phyloP scores from a whole-genome alignment of 1,140 invertebrate genomes.

The Acyrthosiphon pisum region DNA sequence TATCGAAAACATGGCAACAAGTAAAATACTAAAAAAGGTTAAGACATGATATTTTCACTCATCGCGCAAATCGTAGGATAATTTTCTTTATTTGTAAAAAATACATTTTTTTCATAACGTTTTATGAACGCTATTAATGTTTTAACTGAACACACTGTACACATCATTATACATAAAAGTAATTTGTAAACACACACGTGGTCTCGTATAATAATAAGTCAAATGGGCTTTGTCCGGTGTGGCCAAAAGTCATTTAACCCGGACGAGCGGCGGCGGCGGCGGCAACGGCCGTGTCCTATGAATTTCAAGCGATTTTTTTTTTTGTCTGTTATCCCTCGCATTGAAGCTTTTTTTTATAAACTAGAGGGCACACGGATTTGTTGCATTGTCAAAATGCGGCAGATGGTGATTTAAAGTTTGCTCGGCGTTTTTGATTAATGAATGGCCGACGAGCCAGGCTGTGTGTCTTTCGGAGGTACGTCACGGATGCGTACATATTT shows the following conservation, averaged over 20 bases:
- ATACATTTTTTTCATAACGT: neutral
- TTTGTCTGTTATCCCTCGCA: neutral
- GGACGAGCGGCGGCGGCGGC: too few species aligned
- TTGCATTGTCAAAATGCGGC: slow-evolving; percentile 44
- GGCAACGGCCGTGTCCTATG: neutral
- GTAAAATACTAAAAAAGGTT: neutral
- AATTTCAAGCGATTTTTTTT: slow-evolving; percentile 30
- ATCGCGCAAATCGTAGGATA: neutral
- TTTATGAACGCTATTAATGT: neutral
- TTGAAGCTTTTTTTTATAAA: slow-evolving; percentile 5
- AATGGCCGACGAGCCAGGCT: neutral
- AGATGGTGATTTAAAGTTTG: slow-evolving; percentile 54
- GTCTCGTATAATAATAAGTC: neutral
- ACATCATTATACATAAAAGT: neutral
- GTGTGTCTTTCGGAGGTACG: neutral
- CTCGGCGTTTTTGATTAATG: slow-evolving; percentile 50
- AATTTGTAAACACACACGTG: neutral
- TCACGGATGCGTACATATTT: slow-evolving; percentile 22
- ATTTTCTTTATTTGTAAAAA: neutral
- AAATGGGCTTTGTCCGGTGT: neutral
- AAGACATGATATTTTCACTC: neutral
- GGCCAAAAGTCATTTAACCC: slow-evolving; percentile 5
- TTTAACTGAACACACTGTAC: neutral
- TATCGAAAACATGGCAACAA: neutral
- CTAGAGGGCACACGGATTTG: slow-evolving; percentile 22